These are phyloP conservation scores for Heliothis subflexa DNA, from an alignment of 1,140 invertebrate genomes.

Conservation along the genomic window DNA sequence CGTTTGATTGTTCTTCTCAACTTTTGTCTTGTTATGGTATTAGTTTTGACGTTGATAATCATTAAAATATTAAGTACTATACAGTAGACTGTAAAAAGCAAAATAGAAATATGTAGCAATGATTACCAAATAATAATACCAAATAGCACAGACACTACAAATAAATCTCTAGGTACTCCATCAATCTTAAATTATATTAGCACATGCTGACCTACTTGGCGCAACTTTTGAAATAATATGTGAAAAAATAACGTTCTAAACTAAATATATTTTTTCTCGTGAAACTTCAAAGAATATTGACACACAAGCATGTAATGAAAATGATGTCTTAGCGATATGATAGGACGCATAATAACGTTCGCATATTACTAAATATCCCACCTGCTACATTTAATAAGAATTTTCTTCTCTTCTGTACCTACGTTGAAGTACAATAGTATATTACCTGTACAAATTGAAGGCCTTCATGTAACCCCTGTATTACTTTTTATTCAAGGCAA, in stretches of 20 bases:
- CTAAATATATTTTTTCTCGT: conserved; percentile 4
- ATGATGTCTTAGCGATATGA: neutral
- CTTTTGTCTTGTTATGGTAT: no score
- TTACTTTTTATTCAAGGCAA: conserved; percentile 35
- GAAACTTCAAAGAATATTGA: conserved; percentile 17
- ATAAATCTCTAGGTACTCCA: neutral
- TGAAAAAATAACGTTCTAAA: conserved; percentile 12
- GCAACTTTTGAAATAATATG: neutral
- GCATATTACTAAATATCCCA: neutral
- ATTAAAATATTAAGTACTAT: no score
- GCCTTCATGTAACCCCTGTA: neutral
- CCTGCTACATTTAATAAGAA: conserved; percentile 12
- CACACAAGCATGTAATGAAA: conserved; percentile 19
- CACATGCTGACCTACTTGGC: conserved; percentile 14
- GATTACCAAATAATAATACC: neutral
- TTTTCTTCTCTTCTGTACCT: conserved; percentile 7
- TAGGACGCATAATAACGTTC: no score
- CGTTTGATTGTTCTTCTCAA: neutral
- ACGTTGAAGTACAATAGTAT: conserved; percentile 4
- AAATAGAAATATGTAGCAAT: neutral
- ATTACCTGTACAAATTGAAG: conserved; percentile 25
- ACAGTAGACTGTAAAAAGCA: neutral
- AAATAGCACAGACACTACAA: neutral
- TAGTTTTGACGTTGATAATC: no score
- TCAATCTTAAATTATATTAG: conserved; percentile 1